A percentile compares a stretch with the other conserved stretches of the same genome.
Conservation (phyloP, 2,797 vertebrate species). For the Bryconaethiops microstoma region DNA sequence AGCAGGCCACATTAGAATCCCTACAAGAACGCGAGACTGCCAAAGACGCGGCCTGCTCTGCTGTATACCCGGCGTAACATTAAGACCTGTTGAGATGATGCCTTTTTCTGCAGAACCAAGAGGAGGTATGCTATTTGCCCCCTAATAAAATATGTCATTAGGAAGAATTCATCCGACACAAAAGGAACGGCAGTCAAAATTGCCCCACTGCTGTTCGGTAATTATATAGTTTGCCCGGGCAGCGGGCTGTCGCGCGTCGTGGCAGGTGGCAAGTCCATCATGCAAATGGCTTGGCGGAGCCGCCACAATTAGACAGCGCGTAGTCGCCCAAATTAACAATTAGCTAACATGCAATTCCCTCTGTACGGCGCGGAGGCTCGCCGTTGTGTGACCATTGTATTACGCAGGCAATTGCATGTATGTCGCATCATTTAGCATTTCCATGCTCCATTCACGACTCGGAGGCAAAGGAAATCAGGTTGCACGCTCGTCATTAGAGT, state of each 20-base stretch:
- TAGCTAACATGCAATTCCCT: slow-evolving; percentile 99
- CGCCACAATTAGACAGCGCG: slow-evolving; percentile 95
- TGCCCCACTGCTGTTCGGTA: slow-evolving; percentile 99
- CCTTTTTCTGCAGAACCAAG: slow-evolving; percentile 82
- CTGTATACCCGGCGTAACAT: slow-evolving; percentile 85
- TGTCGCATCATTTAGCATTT: slow-evolving; percentile 88
- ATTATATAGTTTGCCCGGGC: slow-evolving; percentile 99
- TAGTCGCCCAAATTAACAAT: slow-evolving; percentile 99
- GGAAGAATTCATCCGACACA: slow-evolving; percentile 98
- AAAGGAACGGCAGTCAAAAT: slow-evolving; percentile 99
- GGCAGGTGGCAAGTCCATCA: slow-evolving; percentile 99
- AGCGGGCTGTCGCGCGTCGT: slow-evolving; percentile 89
- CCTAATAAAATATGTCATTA: slow-evolving; percentile 99
- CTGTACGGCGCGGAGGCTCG: slow-evolving; percentile 89
- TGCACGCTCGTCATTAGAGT: slow-evolving; percentile 76
- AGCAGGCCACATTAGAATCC: slow-evolving; percentile 65
- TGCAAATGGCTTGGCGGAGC: slow-evolving; percentile 98
- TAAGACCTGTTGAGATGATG: slow-evolving; percentile 88
- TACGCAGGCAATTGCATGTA: slow-evolving; percentile 59
- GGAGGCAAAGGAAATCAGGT: slow-evolving; percentile 83
- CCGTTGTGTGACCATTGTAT: slow-evolving; percentile 92
- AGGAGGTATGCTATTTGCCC: slow-evolving; percentile 95
- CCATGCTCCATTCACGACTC: slow-evolving; percentile 86
- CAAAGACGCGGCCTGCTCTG: slow-evolving; percentile 60
- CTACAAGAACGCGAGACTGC: slow-evolving; percentile 60